Evolutionary conservation across 2,797 vertebrate species (phyloP), one percentile per base, ranked within the genome.

Genomic region (Anolis apletophallus): DNA sequence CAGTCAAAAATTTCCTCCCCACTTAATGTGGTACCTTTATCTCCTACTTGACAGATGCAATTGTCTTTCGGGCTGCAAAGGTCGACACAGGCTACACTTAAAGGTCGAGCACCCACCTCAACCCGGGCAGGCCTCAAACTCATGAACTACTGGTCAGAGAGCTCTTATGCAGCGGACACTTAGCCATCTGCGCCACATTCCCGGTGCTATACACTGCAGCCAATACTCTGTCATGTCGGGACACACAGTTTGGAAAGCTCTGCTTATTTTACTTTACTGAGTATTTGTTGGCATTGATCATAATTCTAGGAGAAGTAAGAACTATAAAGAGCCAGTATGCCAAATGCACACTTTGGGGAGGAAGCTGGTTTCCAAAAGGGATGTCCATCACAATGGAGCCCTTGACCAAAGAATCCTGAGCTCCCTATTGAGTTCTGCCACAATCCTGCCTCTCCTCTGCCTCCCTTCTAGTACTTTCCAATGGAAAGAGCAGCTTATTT

Each of bases 401-500:
- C 52, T 40, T 32, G 76, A 46, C 29, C 12, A 69, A 55, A 46
- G 36, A 59, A 10, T 29, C 8, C 9, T 40, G 16, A n/a, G 26
- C 23, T 40, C 10, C 13, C 26, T 76, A 34, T 34, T 29, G 26
- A 77, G 12, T 50, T 14, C 19, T 77, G 32, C 29, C 6, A 3
- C 46, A 16, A 1, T 29, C 36, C 14, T 64, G 26, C 26, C 26
- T 64, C 26, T n/a, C 8, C 26, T 6, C 74, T 46, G 21, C 32
- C 64, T 32, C 21, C 64, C n/a, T 11, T 5, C 79, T 26, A 78
- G 40, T 32, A 77, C 32, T 72, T 79, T 86, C 68, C 54, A 34
- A 34, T 23, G 67, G 55, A 67, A 79, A n/a, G 36, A 79, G n/a
- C 26, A 16, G 17, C 57, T 34, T 87, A 57, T 72, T 85, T 87